A percentile compares a stretch with the other conserved stretches of the same genome.
phyloP scores from a whole-genome alignment of 2,888 invertebrate genomes.

The Aspidiotus rigidus region DNA sequence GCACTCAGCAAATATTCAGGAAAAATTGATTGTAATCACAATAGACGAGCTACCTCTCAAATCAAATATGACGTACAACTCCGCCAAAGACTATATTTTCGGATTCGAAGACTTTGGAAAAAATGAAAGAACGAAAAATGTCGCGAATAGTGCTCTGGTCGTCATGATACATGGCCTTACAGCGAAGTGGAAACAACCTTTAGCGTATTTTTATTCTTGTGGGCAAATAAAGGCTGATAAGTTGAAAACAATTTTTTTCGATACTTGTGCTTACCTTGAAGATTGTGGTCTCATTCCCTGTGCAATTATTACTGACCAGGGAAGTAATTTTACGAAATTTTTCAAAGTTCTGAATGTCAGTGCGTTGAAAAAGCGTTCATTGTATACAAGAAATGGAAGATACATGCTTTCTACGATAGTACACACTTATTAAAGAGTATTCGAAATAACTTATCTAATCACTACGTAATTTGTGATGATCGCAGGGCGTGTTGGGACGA shows the following conservation, averaged over 20 bases:
- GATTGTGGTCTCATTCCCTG: background rate
- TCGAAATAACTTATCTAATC: background rate
- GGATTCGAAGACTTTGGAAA: background rate
- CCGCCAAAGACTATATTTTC: background rate
- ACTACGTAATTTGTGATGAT: background rate
- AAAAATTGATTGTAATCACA: background rate
- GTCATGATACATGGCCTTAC: conserved; percentile 4
- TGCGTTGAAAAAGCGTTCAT: background rate
- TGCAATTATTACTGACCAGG: background rate
- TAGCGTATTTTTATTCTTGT: conserved; percentile 2
- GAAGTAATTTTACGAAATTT: background rate
- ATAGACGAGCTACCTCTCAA: background rate
- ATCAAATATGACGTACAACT: background rate
- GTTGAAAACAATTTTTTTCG: background rate
- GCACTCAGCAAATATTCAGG: conserved; percentile 1
- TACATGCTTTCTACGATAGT: conserved; percentile 4
- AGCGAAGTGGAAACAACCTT: background rate
- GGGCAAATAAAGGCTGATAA: background rate
- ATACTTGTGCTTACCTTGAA: background rate
- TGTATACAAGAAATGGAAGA: background rate
- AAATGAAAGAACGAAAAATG: background rate
- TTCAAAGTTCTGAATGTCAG: background rate
- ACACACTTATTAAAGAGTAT: background rate
- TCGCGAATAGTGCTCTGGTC: background rate
- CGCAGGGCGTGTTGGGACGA: background rate